These are phyloP conservation scores for Tiphia femorata DNA, from an alignment of 2,888 invertebrate species.

Conservation along the genomic window DNA sequence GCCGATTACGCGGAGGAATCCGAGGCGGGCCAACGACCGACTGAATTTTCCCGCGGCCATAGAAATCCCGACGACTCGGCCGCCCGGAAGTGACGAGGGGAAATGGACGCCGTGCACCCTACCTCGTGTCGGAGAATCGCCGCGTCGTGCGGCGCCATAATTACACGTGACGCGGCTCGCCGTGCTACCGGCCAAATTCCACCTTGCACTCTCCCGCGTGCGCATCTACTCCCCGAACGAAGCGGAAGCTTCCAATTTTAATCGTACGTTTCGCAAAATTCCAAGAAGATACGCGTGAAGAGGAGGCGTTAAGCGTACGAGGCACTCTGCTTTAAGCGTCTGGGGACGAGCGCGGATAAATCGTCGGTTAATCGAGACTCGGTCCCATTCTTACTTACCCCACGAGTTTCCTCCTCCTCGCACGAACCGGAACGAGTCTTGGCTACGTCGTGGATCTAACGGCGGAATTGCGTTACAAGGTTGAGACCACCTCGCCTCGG, in stretches of 20 bases:
- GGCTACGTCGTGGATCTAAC: background rate
- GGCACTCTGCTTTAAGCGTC: background rate
- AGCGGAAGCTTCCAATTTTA: too few relatives aligned
- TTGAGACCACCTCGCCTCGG: background rate
- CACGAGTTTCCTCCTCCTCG: too few relatives aligned
- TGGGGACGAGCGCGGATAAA: too few relatives aligned
- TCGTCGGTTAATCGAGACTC: too few relatives aligned
- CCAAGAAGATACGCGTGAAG: background rate
- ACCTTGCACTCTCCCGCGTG: constrained; percentile 25
- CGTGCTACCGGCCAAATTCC: constrained; percentile 4
- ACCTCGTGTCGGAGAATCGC: constrained; percentile 24
- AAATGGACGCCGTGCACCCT: constrained; percentile 35
- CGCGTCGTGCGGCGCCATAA: constrained; percentile 27
- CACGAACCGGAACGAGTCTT: too few relatives aligned
- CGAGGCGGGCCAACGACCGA: constrained; percentile 7
- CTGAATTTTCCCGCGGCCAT: background rate
- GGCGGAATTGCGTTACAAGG: background rate
- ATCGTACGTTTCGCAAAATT: background rate
- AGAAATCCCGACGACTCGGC: constrained; percentile 46
- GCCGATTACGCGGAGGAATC: constrained; percentile 40
- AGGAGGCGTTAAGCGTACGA: background rate
- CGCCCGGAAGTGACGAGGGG: constrained; percentile 52
- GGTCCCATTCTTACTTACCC: too few relatives aligned
- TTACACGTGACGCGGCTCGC: constrained; percentile 18
- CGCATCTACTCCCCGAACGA: too few relatives aligned